These are phyloP conservation scores for Micromys minutus DNA, from an alignment of 2,113 vertebrate species.

Conservation along the genomic window DNA sequence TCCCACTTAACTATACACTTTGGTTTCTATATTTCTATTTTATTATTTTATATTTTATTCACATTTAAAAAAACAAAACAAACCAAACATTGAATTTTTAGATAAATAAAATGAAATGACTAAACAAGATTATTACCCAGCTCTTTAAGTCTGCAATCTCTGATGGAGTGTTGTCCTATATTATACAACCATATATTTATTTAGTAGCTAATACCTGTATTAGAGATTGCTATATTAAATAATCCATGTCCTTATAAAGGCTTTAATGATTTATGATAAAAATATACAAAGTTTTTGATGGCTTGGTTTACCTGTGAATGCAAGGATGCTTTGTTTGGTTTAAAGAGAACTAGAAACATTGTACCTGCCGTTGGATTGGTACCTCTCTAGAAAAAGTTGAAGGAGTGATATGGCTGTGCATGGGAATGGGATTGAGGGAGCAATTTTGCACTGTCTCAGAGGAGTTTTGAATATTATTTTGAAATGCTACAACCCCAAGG, in stretches of 20 bases:
- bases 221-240: conserved; percentile 51
- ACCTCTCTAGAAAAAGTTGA: neutral
- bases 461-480: neutral
- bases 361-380: neutral
- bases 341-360: neutral
- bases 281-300: neutral
- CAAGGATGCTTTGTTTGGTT: conserved; percentile 20
- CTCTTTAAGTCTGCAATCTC: neutral
- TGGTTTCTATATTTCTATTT: conserved; percentile 2
- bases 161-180: neutral
- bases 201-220: conserved; percentile 8
- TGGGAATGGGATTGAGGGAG: neutral
- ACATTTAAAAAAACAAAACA: neutral
- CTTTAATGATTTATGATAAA: conserved; percentile 27
- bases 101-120: conserved; percentile 33
- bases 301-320: neutral
- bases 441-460: neutral
- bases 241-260: conserved; percentile 33
- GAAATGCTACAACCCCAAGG: neutral
- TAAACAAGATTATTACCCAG: neutral
- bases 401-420: neutral
- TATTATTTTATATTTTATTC: neutral
- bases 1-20: neutral
- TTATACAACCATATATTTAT: neutral
- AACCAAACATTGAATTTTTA: neutral